These are phyloP conservation scores for Pollicipes pollicipes DNA, from an alignment of 1,140 invertebrate species.

Conservation along the genomic window DNA sequence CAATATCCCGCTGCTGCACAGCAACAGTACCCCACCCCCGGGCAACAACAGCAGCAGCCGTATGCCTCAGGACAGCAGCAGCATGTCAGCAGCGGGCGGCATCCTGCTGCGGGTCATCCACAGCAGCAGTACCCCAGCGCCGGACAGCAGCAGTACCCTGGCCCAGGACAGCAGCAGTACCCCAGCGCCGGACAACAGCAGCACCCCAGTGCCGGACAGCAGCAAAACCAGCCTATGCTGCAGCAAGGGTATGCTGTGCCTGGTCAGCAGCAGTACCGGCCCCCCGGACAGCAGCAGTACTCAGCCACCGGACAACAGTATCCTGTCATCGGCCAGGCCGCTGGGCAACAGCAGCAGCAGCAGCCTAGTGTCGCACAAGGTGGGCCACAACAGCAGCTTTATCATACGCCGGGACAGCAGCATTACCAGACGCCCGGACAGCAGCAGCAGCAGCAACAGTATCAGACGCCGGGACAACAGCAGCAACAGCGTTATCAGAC, in stretches of 20 bases:
- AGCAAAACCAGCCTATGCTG: not conserved
- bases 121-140: not conserved
- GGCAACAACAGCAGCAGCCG: too few species aligned
- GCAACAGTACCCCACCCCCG: too few species aligned
- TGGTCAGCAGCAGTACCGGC: constrained; percentile 4
- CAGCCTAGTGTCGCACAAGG: constrained; percentile 12
- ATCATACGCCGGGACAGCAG: constrained; percentile 5
- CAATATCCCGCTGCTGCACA: too few species aligned
- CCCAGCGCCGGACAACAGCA: constrained; percentile 6
- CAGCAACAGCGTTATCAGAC: constrained; percentile 7
- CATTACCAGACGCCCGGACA: constrained; percentile 2
- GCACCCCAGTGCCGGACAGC: not conserved
- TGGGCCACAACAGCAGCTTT: constrained; percentile 11
- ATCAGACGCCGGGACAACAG: constrained; percentile 10
- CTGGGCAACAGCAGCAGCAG: constrained; percentile 9
- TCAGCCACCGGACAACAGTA: too few species aligned
- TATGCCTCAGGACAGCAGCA: not conserved
- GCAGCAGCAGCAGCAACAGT: constrained; percentile 15
- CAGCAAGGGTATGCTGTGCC: not conserved
- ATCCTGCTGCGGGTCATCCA: too few species aligned
- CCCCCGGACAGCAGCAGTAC: constrained; percentile 3
- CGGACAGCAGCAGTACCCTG: not conserved
- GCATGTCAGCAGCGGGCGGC: too few species aligned
- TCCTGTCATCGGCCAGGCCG: too few species aligned
- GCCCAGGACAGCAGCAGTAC: constrained; percentile 2